A percentile compares a stretch with the other conserved stretches of the same genome.
phyloP scores from a whole-genome alignment of 2,797 vertebrate species.

The Potorous gilbertii region DNA sequence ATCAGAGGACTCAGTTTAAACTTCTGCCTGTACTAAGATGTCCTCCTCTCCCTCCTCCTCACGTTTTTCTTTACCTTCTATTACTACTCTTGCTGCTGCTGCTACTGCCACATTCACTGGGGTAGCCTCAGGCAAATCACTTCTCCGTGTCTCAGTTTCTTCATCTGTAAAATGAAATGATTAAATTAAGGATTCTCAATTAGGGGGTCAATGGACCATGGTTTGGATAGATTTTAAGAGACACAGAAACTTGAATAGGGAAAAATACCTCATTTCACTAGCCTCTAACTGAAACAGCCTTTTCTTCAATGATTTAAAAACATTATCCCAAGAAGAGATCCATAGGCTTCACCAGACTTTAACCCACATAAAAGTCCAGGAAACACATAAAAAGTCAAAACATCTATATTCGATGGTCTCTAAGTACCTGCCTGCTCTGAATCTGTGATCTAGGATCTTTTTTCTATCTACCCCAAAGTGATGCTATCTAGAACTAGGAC shows the following conservation, averaged over 20 bases:
- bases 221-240: neutral
- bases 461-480: neutral
- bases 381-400: neutral
- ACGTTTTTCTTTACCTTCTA: neutral
- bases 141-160: neutral
- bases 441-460: neutral
- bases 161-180: neutral
- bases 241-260: neutral
- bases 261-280: neutral
- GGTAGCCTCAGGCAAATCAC: neutral
- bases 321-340: neutral
- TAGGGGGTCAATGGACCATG: neutral
- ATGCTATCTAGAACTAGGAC: neutral
- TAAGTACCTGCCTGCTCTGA: neutral
- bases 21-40: neutral
- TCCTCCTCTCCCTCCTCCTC: neutral
- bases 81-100: neutral
- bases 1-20: neutral
- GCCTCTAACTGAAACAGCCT: neutral
- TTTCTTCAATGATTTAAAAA: neutral
- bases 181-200: neutral
- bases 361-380: neutral
- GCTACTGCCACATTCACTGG: neutral
- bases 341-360: neutral
- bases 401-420: neutral